These are phyloP conservation scores for Caenorhabditis tropicalis DNA, from an alignment of 1,140 invertebrate species.

Conservation along the genomic window DNA sequence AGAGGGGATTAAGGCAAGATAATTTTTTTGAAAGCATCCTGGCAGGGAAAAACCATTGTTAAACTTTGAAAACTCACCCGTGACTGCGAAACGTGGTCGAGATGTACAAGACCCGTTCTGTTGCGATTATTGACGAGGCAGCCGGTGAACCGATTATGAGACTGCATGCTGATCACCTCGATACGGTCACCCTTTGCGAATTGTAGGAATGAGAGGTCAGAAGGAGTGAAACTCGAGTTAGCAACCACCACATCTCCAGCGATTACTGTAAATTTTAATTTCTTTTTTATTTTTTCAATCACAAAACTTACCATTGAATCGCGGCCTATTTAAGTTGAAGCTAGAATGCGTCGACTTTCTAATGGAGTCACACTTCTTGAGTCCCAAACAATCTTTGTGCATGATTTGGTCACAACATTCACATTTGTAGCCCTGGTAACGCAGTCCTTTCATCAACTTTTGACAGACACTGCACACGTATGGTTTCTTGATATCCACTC, in stretches of 20 bases:
- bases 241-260: constrained; percentile 40
- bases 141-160: constrained; percentile 28
- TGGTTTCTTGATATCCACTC: not conserved
- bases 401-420: constrained; percentile 45
- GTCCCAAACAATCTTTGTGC: constrained; percentile 50
- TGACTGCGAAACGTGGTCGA: not conserved
- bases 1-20: too few species aligned
- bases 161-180: constrained; percentile 29
- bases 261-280: not conserved
- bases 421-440: constrained; percentile 60
- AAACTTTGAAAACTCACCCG: not conserved
- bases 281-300: too few species aligned
- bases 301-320: not conserved
- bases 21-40: too few species aligned
- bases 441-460: constrained; percentile 54
- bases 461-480: constrained; percentile 49
- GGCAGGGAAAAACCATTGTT: too few species aligned
- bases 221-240: not conserved
- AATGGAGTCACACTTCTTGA: constrained; percentile 7
- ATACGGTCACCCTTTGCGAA: constrained; percentile 3
- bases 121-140: constrained; percentile 23
- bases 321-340: not conserved
- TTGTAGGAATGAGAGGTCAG: not conserved
- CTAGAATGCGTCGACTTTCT: not conserved
- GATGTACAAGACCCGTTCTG: constrained; percentile 16